phyloP scores from a whole-genome alignment of 2,797 vertebrate genomes.

The Karalla daura region DNA sequence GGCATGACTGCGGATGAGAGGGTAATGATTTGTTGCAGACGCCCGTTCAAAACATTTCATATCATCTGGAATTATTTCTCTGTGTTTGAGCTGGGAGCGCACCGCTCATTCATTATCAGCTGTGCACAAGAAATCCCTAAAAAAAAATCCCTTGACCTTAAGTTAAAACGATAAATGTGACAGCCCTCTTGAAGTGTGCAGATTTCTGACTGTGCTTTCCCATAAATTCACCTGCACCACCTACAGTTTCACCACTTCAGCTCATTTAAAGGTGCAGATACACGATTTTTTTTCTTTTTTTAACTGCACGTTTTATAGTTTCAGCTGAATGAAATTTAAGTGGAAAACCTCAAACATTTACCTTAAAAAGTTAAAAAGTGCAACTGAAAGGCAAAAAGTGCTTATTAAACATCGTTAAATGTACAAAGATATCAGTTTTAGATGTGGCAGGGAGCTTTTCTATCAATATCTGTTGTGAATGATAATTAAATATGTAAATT shows the following conservation, averaged over 20 bases:
- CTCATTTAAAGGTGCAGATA: slow-evolving; percentile 1
- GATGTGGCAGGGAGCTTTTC: no score
- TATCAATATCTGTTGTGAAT: no score
- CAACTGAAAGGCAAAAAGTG: background rate
- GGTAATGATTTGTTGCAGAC: slow-evolving; percentile 27
- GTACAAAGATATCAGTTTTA: no score
- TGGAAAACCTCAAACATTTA: no score
- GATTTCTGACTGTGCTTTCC: background rate
- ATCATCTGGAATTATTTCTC: slow-evolving; percentile 29
- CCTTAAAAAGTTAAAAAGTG: no score
- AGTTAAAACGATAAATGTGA: slow-evolving; percentile 15
- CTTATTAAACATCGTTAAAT: no score
- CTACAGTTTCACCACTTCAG: slow-evolving; percentile 12
- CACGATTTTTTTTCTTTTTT: no score
- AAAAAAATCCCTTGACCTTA: background rate
- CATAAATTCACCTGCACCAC: background rate
- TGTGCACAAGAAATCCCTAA: background rate
- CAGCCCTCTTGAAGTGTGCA: background rate
- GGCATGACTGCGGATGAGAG: slow-evolving; percentile 19
- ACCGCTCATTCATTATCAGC: background rate
- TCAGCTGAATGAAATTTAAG: background rate
- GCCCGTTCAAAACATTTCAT: slow-evolving; percentile 44
- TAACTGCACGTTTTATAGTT: background rate
- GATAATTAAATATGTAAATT: no score
- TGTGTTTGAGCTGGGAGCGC: slow-evolving; percentile 9